Conservation (phyloP, 1,140 invertebrate species). For the Sesamia nonagrioides region DNA sequence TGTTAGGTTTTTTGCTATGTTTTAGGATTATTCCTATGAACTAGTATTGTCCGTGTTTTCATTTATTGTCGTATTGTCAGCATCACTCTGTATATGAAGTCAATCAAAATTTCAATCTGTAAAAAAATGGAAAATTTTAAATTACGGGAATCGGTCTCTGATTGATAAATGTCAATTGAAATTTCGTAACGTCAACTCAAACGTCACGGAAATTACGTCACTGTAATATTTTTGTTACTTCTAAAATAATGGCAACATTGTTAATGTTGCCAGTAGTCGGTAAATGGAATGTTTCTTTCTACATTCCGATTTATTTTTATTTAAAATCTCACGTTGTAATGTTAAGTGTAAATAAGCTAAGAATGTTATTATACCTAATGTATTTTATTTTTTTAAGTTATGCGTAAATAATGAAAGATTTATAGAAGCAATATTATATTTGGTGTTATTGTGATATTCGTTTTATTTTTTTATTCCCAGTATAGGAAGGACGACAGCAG, state of each 20-base stretch:
- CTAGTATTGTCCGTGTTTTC: too few relatives aligned
- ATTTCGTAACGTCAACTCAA: neutral
- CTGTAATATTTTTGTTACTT: neutral
- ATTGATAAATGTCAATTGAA: too few relatives aligned
- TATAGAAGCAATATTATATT: conserved; percentile 50
- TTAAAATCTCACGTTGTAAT: conserved; percentile 33
- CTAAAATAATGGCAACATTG: neutral
- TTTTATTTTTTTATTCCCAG: conserved; percentile 7
- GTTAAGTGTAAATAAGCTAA: conserved; percentile 35
- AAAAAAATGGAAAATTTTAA: too few relatives aligned
- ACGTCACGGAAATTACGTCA: neutral
- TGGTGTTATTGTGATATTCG: conserved; percentile 25
- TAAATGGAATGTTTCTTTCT: conserved; percentile 15
- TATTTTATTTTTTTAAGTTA: conserved; percentile 40
- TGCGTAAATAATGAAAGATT: conserved; percentile 20
- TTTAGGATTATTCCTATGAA: too few relatives aligned
- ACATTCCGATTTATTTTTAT: conserved; percentile 18
- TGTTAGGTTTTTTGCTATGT: too few relatives aligned
- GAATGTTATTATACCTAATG: neutral
- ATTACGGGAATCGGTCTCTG: too few relatives aligned
- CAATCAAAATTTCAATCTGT: too few relatives aligned
- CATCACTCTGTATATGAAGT: too few relatives aligned
- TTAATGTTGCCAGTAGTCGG: neutral
- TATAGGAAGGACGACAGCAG: too few relatives aligned
- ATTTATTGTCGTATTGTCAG: too few relatives aligned